Base-by-base conservation (phyloP, 2,888 invertebrate genomes). In the Mechanitis mazaeus region DNA sequence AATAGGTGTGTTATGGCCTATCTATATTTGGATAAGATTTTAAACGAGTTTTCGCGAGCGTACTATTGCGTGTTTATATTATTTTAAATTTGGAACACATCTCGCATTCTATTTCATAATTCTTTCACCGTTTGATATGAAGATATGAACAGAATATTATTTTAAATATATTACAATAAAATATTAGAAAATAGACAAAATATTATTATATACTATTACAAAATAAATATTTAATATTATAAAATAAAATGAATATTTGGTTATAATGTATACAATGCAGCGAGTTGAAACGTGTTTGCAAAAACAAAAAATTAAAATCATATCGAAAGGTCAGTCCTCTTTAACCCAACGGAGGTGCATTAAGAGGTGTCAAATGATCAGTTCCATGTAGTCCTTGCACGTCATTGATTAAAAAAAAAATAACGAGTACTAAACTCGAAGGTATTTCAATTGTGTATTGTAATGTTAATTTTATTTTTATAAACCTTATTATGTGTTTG, bases 301-400 rank as follows among this genome's bases (percentile, higher is more conserved):
- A 45, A 61, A 63, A 61, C 56, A 63, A 58, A 47, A 63, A 60
- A 62, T 58, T 60, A 64, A 63, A 66, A 56, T 57, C 57, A 55
- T 59, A 61, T 60, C 57, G 60, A 65, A 67, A 65, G 66, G 64
- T 67, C 66, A 67, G 57, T 67, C 66, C 66, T 63, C 66, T 61
- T 60, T 64, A 63, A 65, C 65, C 65, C 64, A 61, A 66, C 60
- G 58, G 61, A 60, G 64, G 62, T 62, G 6, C 60, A 56, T 62
- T 62, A 55, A 50, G 58, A 63, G 60, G 56, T 58, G 58, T 62
- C 64, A 62, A 64, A 60, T 60, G 60, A 62, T 55, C 54, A 59
- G 35, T 59, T 66, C 55, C 54, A 59, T 47, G 12, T 31, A 54
- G 46, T 35, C 47, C 53, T 63, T 53, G 20, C 54, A 45, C 11